These are phyloP conservation scores for Enteromius viviparus DNA, from an alignment of 2,797 vertebrate species.

Conservation along the genomic window DNA sequence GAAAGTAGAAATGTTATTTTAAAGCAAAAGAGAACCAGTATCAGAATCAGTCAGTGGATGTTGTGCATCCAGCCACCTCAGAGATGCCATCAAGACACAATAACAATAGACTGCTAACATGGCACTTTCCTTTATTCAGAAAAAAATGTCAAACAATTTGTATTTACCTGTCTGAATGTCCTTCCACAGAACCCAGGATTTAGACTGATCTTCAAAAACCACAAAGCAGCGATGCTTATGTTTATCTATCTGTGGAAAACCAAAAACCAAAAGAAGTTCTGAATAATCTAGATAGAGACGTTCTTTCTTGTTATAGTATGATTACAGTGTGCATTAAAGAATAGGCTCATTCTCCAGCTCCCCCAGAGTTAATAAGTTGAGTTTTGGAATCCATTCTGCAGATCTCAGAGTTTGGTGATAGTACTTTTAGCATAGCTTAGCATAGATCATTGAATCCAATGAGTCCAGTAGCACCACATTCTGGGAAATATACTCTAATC, in stretches of 20 bases:
- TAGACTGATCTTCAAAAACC: slow-evolving; percentile 97
- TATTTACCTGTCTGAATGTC: slow-evolving; percentile 96
- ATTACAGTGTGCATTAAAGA: too few species aligned
- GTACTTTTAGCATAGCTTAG: too few species aligned
- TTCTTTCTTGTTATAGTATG: background rate
- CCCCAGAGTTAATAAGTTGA: too few species aligned
- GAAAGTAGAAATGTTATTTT: slow-evolving; percentile 31
- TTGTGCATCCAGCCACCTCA: background rate
- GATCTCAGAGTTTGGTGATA: too few species aligned
- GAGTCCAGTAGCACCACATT: too few species aligned
- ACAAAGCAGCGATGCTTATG: slow-evolving; percentile 96
- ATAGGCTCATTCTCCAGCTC: too few species aligned
- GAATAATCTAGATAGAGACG: background rate
- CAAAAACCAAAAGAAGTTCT: slow-evolving; percentile 6
- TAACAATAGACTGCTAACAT: background rate
- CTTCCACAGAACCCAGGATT: slow-evolving; percentile 99
- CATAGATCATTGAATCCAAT: too few species aligned
- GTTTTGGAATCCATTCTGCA: too few species aligned
- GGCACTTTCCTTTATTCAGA: slow-evolving; percentile 3
- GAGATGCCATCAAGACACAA: background rate
- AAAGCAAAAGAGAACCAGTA: slow-evolving; percentile 9
- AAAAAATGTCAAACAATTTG: background rate
- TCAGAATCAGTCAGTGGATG: background rate
- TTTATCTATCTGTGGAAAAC: slow-evolving; percentile 88
- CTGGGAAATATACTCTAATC: too few species aligned